Evolutionary conservation across 2,888 invertebrate genomes (phyloP).

Genomic region (Lithophane semibrunnea): DNA sequence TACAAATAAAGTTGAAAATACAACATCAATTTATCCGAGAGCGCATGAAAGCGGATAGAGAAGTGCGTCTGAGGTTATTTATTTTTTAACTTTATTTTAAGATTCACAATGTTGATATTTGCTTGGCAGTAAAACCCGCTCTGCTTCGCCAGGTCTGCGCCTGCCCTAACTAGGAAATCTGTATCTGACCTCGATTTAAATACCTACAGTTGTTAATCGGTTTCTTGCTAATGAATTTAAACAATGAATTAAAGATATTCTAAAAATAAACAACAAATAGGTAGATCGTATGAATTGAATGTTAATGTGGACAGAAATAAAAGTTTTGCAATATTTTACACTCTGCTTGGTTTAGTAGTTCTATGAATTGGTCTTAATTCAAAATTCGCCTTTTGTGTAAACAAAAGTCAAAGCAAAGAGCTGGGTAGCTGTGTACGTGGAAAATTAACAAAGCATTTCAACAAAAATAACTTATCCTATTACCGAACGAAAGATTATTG

Average conservation of each 20-base stretch:
- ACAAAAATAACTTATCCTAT: not conserved
- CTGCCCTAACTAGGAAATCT: slow-evolving; percentile 45
- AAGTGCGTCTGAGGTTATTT: too few species aligned
- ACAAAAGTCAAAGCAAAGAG: not conserved
- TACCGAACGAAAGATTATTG: not conserved
- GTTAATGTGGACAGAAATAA: not conserved
- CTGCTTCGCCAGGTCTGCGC: not conserved
- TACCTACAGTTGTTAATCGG: slow-evolving; percentile 7
- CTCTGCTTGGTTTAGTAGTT: not conserved
- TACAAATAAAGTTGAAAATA: too few species aligned
- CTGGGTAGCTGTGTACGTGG: not conserved
- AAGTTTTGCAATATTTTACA: slow-evolving; percentile 1
- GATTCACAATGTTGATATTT: not conserved
- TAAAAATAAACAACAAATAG: slow-evolving; percentile 25
- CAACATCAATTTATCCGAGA: too few species aligned
- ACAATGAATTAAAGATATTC: slow-evolving; percentile 25
- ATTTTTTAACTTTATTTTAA: too few species aligned
- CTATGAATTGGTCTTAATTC: not conserved
- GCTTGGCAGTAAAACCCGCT: too few species aligned
- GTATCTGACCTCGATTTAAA: slow-evolving; percentile 40
- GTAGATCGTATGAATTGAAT: not conserved
- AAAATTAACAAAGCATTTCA: not conserved
- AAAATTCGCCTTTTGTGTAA: not conserved
- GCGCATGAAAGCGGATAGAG: too few species aligned
- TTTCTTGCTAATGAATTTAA: slow-evolving; percentile 14